Conservation (phyloP, 2,888 invertebrate species). For the Scaptomyza polygonia region DNA sequence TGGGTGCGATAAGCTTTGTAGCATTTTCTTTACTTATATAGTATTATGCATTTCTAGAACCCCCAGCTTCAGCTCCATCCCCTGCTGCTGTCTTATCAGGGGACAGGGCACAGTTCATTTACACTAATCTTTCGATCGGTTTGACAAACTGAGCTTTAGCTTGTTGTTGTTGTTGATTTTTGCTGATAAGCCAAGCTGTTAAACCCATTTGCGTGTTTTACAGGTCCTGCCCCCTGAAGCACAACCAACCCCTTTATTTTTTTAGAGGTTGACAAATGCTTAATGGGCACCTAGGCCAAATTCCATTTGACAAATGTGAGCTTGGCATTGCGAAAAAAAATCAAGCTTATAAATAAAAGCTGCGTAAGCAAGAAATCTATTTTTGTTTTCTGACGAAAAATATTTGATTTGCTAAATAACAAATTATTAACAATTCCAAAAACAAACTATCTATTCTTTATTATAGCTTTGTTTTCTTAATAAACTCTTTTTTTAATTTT, state of each 20-base stretch:
- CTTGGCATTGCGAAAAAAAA: neutral
- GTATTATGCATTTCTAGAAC: slow-evolving; percentile 40
- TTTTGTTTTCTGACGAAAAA: too few relatives aligned
- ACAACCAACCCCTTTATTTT: neutral
- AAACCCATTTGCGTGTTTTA: neutral
- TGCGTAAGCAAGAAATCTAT: too few relatives aligned
- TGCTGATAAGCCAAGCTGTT: slow-evolving; percentile 12
- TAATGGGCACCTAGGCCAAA: neutral
- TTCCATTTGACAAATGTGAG: neutral
- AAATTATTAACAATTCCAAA: neutral
- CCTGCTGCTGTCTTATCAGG: slow-evolving; percentile 21
- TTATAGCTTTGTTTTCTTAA: too few relatives aligned
- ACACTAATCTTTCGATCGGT: slow-evolving; percentile 22
- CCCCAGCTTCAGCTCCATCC: too few relatives aligned
- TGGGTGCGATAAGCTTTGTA: slow-evolving; percentile 30
- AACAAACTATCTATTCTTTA: neutral
- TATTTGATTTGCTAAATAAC: neutral
- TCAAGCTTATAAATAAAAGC: neutral
- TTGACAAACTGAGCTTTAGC: neutral
- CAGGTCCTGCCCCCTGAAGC: neutral
- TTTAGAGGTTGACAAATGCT: neutral
- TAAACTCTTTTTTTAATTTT: too few relatives aligned
- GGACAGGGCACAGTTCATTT: slow-evolving; percentile 29
- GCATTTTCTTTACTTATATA: too few relatives aligned
- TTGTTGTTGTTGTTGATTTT: neutral